Evolutionary conservation across 2,797 vertebrate species (phyloP).

Genomic region (Pyrocephalus nanus): DNA sequence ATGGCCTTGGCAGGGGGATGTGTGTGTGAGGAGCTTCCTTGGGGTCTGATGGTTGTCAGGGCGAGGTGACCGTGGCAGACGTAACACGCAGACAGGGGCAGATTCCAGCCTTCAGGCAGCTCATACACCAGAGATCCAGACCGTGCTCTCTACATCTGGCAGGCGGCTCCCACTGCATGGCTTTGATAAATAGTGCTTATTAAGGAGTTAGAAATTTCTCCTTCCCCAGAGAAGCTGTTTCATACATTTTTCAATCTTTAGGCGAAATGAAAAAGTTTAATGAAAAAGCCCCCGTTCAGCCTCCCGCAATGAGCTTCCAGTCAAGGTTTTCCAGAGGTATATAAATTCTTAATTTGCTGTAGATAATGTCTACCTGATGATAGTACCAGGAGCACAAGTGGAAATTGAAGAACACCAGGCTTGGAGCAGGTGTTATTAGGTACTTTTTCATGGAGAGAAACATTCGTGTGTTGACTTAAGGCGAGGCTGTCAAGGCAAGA

Average conservation of each 20-base stretch:
- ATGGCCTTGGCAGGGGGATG: neutral
- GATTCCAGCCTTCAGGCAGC: neutral
- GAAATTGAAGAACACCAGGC: slow-evolving; percentile 48
- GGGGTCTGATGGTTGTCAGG: neutral
- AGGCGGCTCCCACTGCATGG: neutral
- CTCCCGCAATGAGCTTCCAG: slow-evolving; percentile 8
- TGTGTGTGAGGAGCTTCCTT: neutral
- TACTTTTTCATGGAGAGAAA: slow-evolving; percentile 23
- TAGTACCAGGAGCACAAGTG: slow-evolving; percentile 34
- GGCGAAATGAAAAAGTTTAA: slow-evolving; percentile 50
- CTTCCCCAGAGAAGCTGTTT: slow-evolving; percentile 37
- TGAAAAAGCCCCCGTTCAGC: slow-evolving; percentile 39
- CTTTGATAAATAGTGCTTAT: slow-evolving; percentile 64
- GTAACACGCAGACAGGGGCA: neutral
- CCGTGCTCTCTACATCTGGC: neutral
- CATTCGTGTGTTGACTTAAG: slow-evolving; percentile 3
- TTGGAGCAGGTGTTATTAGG: slow-evolving; percentile 15
- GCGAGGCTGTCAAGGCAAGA: neutral
- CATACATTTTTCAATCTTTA: slow-evolving; percentile 57
- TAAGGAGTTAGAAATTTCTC: slow-evolving; percentile 49
- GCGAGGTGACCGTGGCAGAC: neutral
- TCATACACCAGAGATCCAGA: neutral
- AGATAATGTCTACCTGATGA: slow-evolving; percentile 64
- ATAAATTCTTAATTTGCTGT: slow-evolving; percentile 69
- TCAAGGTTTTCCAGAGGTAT: slow-evolving; percentile 38